These are phyloP conservation scores for Drosophila nebulosa DNA, from an alignment of 1,140 invertebrate genomes.

Conservation along the genomic window DNA sequence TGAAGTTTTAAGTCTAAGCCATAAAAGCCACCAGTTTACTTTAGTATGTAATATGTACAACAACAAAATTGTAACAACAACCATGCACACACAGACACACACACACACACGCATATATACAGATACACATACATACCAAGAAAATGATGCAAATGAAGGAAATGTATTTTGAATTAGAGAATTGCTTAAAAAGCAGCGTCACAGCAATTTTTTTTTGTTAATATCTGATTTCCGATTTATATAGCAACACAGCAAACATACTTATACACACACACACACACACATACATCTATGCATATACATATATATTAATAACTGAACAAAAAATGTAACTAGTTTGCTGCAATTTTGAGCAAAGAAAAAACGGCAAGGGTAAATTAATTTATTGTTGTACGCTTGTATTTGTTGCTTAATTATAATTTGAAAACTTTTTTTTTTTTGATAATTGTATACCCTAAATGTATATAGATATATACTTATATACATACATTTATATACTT, in stretches of 20 bases:
- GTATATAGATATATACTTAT: slow-evolving; percentile 44
- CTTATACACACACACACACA: not conserved
- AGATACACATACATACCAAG: not conserved
- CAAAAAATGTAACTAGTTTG: not conserved
- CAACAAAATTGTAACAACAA: slow-evolving; percentile 10
- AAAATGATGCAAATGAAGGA: slow-evolving; percentile 6
- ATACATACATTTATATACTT: slow-evolving; percentile 17
- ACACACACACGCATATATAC: not conserved
- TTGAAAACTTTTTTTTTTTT: slow-evolving; percentile 28
- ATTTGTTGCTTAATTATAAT: slow-evolving; percentile 76
- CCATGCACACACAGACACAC: not conserved
- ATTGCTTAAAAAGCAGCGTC: not conserved
- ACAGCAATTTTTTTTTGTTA: not conserved
- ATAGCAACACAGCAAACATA: not conserved
- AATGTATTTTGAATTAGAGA: not conserved
- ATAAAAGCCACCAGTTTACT: slow-evolving; percentile 70
- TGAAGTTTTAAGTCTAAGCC: slow-evolving; percentile 60
- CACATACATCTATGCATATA: not conserved
- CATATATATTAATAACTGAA: not conserved
- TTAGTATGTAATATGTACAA: slow-evolving; percentile 38
- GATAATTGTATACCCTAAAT: slow-evolving; percentile 13
- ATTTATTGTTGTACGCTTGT: slow-evolving; percentile 69
- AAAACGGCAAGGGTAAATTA: slow-evolving; percentile 58
- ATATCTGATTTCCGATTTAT: not conserved
- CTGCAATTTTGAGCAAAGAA: slow-evolving; percentile 25